Conservation (phyloP, 2,797 vertebrate species). For the Antennarius maculatus region DNA sequence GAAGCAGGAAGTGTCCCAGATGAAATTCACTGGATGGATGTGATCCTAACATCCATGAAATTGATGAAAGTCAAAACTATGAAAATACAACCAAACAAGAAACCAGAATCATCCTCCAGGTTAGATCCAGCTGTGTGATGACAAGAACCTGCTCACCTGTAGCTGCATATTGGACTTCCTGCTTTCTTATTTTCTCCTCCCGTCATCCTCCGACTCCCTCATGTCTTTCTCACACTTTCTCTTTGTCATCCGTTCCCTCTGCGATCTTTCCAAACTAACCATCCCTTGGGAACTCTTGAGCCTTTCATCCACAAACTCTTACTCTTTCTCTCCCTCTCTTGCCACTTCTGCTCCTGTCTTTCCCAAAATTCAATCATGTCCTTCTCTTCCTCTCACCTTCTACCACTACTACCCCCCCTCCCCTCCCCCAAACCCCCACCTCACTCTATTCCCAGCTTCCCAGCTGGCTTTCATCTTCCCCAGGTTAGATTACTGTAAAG, state of each 20-base stretch:
- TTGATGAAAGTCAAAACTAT: too few relatives aligned
- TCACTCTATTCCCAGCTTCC: constrained; percentile 67
- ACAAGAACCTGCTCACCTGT: constrained; percentile 1
- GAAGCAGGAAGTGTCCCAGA: too few relatives aligned
- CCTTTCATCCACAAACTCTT: constrained; percentile 21
- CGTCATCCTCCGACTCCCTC: constrained; percentile 10
- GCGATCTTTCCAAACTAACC: constrained; percentile 41
- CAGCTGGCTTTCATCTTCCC: constrained; percentile 79
- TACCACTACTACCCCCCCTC: too few relatives aligned
- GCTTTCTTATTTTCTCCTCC: neutral
- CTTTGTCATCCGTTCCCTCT: constrained; percentile 26
- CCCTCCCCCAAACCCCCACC: neutral
- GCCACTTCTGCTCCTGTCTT: constrained; percentile 38
- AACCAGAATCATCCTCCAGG: too few relatives aligned
- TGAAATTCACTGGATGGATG: too few relatives aligned
- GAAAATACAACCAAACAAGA: too few relatives aligned
- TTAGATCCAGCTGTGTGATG: neutral
- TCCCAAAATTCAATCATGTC: constrained; percentile 53
- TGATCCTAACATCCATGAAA: too few relatives aligned
- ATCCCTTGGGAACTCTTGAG: constrained; percentile 24
- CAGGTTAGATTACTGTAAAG: constrained; percentile 84
- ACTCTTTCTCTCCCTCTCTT: constrained; percentile 23
- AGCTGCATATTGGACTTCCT: neutral
- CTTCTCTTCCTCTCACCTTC: constrained; percentile 55
- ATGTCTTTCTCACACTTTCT: neutral